Evolutionary conservation across 1,140 invertebrate genomes (phyloP).

Genomic region (Drosophila baimaii): DNA sequence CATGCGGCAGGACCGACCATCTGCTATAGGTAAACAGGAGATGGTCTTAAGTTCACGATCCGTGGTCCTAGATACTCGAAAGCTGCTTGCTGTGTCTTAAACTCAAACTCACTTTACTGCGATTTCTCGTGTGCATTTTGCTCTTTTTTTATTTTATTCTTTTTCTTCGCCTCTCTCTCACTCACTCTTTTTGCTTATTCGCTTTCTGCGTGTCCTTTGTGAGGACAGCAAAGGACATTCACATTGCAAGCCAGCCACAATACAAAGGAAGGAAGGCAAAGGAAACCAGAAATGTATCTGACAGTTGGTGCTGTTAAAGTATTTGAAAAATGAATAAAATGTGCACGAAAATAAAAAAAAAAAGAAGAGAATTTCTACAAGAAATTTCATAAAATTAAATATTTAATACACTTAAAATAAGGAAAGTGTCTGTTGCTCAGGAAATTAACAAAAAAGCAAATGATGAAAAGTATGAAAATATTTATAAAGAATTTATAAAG

Average conservation of each 20-base stretch:
- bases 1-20: no score
- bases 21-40: no score
- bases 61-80: slow-evolving; percentile 7
- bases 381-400: slow-evolving; percentile 1
- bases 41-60: slow-evolving; percentile 21
- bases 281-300: slow-evolving; percentile 67
- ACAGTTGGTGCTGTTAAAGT: slow-evolving; percentile 67
- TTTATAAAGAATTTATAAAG: no score
- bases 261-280: slow-evolving; percentile 43
- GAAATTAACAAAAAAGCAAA: no score
- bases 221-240: slow-evolving; percentile 72
- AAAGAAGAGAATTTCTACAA: slow-evolving; percentile 15
- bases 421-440: not conserved
- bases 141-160: not conserved
- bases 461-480: not conserved
- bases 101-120: slow-evolving; percentile 10
- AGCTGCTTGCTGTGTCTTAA: no score
- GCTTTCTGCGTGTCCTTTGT: slow-evolving; percentile 72
- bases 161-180: slow-evolving; percentile 4
- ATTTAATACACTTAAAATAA: not conserved
- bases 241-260: slow-evolving; percentile 58
- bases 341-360: slow-evolving; percentile 15
- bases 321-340: slow-evolving; percentile 76
- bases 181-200: slow-evolving; percentile 1
- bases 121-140: slow-evolving; percentile 27